A percentile compares a stretch with the other conserved stretches of the same genome.
Evolutionary conservation across 2,113 vertebrate species (phyloP).

Genomic region (Corvus moneduloides): DNA sequence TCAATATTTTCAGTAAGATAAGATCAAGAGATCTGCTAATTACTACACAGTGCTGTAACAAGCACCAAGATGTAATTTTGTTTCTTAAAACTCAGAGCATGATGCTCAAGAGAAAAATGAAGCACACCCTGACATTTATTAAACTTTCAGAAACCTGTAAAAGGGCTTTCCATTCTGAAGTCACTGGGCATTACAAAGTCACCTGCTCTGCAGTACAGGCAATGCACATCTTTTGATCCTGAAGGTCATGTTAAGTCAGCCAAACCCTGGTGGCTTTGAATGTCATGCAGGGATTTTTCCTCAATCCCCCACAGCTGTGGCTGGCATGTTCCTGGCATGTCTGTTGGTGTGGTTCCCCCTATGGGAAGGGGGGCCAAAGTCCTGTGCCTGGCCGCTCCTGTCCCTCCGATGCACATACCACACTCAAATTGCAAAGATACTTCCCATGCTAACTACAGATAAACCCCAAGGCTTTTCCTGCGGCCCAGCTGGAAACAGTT

Average conservation of each 20-base stretch:
- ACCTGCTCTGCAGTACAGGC: neutral
- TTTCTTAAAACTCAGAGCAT: neutral
- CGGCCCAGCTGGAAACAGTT: neutral
- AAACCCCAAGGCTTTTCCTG: neutral
- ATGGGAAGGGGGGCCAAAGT: neutral
- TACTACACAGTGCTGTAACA: neutral
- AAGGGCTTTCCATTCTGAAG: neutral
- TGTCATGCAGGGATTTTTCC: neutral
- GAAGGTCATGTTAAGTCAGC: neutral
- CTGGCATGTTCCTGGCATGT: neutral
- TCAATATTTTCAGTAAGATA: neutral
- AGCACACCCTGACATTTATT: neutral
- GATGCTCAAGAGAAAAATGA: neutral
- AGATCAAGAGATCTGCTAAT: conserved; percentile 11
- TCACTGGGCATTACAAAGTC: neutral
- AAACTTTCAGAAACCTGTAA: neutral
- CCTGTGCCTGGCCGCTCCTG: neutral
- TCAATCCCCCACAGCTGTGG: neutral
- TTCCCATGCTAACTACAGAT: neutral
- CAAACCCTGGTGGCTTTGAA: neutral
- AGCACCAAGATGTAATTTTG: neutral
- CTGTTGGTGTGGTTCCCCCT: rapidly evolving
- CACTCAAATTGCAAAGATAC: neutral
- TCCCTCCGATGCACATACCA: neutral
- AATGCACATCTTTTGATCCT: neutral